Evolutionary conservation across 2,797 vertebrate species (phyloP).

Genomic region (Enteromius thamalakanensis): DNA sequence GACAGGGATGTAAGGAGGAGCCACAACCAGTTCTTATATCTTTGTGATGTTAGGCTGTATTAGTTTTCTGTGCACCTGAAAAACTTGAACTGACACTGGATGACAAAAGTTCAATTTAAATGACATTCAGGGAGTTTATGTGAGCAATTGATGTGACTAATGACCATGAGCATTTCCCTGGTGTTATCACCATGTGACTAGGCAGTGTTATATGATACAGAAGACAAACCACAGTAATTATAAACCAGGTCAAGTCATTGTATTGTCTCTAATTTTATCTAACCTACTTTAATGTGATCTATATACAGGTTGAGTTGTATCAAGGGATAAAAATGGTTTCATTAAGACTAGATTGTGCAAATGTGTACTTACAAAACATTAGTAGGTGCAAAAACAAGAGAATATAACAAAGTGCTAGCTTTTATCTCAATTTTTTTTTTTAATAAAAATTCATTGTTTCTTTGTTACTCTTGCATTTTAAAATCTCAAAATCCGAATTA

Average conservation of each 20-base stretch:
- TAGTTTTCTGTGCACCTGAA: not conserved
- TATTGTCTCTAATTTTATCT: not conserved
- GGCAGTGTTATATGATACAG: not conserved
- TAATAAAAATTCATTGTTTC: no score
- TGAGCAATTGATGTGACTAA: not conserved
- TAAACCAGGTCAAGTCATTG: slow-evolving; percentile 8
- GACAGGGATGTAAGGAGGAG: no score
- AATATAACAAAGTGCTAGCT: not conserved
- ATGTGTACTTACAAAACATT: not conserved
- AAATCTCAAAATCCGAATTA: not conserved
- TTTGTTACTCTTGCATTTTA: no score
- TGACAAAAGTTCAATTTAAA: not conserved
- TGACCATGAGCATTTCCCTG: not conserved
- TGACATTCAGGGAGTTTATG: not conserved
- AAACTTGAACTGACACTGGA: not conserved
- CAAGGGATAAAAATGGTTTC: not conserved
- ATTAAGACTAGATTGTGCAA: not conserved
- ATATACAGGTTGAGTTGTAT: not conserved
- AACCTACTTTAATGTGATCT: not conserved
- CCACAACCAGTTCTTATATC: no score
- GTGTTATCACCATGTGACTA: not conserved
- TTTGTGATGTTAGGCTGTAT: no score
- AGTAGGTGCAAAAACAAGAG: not conserved
- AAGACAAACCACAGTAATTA: not conserved
- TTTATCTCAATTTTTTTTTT: no score